phyloP scores from a whole-genome alignment of 2,888 invertebrate genomes.

The Drosophila mayaguana region DNA sequence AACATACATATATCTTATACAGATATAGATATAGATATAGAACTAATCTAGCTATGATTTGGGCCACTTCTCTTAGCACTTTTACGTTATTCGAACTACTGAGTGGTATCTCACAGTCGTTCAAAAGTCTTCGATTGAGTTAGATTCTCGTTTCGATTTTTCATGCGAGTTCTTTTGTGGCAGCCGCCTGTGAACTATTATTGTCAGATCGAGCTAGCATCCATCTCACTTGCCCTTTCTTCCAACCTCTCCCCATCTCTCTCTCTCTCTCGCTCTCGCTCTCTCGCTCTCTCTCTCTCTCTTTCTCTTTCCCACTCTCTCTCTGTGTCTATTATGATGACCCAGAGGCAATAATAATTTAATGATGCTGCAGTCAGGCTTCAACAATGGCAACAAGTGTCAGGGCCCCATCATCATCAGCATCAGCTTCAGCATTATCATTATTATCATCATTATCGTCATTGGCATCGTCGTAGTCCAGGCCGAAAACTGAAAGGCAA shows the following conservation, averaged over 20 bases:
- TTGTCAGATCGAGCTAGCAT: slow-evolving; percentile 17
- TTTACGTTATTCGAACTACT: neutral
- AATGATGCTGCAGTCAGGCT: slow-evolving; percentile 73
- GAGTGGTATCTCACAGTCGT: slow-evolving; percentile 19
- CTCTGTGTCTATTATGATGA: slow-evolving; percentile 54
- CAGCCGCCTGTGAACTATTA: slow-evolving; percentile 39
- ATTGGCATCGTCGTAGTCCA: slow-evolving; percentile 44
- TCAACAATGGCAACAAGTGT: slow-evolving; percentile 66
- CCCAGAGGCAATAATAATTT: slow-evolving; percentile 78
- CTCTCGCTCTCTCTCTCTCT: slow-evolving; percentile 12
- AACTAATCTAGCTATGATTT: neutral
- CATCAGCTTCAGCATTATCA: slow-evolving; percentile 27
- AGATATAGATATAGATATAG: neutral
- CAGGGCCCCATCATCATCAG: slow-evolving; percentile 49
- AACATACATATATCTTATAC: neutral
- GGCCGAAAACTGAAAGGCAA: slow-evolving; percentile 58
- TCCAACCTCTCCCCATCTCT: slow-evolving; percentile 1
- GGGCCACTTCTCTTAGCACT: neutral
- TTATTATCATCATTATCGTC: slow-evolving; percentile 36
- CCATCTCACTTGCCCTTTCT: slow-evolving; percentile 22
- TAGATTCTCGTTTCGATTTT: neutral
- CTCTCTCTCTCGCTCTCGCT: slow-evolving; percentile 21
- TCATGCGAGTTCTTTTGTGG: slow-evolving; percentile 1
- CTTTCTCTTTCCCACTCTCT: slow-evolving; percentile 9
- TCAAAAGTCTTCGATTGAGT: neutral